Conservation (phyloP, 2,888 invertebrate genomes). For the Xestia xanthographa region DNA sequence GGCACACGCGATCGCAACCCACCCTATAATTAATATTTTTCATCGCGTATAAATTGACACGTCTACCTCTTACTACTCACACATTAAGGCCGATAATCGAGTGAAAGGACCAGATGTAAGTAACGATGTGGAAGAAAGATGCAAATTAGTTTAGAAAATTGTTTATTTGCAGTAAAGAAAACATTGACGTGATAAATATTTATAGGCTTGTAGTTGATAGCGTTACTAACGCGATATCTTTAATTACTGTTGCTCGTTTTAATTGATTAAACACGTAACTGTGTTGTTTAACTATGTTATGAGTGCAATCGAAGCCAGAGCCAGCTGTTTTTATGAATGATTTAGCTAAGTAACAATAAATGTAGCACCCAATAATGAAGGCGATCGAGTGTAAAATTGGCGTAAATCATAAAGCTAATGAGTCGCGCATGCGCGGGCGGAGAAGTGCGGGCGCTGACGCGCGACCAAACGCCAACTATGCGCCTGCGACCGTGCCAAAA, state of each 20-base stretch:
- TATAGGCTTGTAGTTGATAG: constrained; percentile 54
- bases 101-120: constrained; percentile 62
- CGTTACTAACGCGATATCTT: constrained; percentile 54
- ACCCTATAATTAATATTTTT: constrained; percentile 66
- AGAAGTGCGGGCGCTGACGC: constrained; percentile 48
- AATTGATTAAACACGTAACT: constrained; percentile 45
- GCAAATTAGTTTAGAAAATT: constrained; percentile 75
- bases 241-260: constrained; percentile 46
- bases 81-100: constrained; percentile 54
- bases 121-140: constrained; percentile 69
- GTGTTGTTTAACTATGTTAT: constrained; percentile 18
- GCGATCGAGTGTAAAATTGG: constrained; percentile 61
- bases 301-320: constrained; percentile 4
- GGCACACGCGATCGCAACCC: constrained; percentile 68
- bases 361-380: constrained; percentile 51
- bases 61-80: constrained; percentile 46
- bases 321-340: constrained; percentile 40
- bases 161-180: constrained; percentile 60
- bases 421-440: constrained; percentile 47
- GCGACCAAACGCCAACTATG: constrained; percentile 64
- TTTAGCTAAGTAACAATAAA: constrained; percentile 35
- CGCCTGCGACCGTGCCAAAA: constrained; percentile 65
- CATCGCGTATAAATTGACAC: constrained; percentile 50
- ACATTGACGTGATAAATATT: constrained; percentile 55
- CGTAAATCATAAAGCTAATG: constrained; percentile 65